Conservation (phyloP, 2,113 vertebrate species). For the Tupaia chinensis region DNA sequence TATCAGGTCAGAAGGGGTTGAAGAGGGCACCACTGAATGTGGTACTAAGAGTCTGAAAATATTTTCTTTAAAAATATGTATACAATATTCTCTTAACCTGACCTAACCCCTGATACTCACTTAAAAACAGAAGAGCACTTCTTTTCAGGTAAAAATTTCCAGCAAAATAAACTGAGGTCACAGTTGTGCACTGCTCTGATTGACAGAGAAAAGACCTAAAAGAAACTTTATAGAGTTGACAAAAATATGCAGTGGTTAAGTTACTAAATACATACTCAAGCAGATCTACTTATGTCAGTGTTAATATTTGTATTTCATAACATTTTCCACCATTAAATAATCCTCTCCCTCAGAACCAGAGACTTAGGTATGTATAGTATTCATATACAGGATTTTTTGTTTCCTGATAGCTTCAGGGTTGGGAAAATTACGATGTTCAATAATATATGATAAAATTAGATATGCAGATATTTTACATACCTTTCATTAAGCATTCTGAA, state of each 20-base stretch:
- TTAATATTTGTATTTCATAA: constrained; percentile 2
- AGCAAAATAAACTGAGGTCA: constrained; percentile 64
- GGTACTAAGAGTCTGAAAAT: constrained; percentile 65
- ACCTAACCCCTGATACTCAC: constrained; percentile 56
- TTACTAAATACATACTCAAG: constrained; percentile 60
- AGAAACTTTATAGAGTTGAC: constrained; percentile 51
- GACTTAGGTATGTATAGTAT: not conserved
- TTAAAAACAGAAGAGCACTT: constrained; percentile 58
- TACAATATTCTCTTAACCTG: constrained; percentile 65
- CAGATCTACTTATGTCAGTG: not conserved
- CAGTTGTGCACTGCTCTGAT: constrained; percentile 49
- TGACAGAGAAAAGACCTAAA: constrained; percentile 49
- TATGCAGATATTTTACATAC: not conserved
- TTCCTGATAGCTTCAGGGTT: not conserved
- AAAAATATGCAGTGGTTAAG: not conserved
- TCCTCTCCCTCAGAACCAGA: constrained; percentile 15
- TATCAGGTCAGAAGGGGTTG: constrained; percentile 48
- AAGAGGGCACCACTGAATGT: constrained; percentile 42
- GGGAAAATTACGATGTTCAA: constrained; percentile 37
- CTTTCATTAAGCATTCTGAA: constrained; percentile 21
- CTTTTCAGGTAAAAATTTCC: constrained; percentile 61
- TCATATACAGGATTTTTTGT: not conserved
- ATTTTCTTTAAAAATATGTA: constrained; percentile 65
- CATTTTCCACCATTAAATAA: constrained; percentile 39
- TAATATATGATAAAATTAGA: constrained; percentile 18